These are phyloP conservation scores for Conomelus anceps DNA, from an alignment of 2,888 invertebrate genomes.

Conservation along the genomic window DNA sequence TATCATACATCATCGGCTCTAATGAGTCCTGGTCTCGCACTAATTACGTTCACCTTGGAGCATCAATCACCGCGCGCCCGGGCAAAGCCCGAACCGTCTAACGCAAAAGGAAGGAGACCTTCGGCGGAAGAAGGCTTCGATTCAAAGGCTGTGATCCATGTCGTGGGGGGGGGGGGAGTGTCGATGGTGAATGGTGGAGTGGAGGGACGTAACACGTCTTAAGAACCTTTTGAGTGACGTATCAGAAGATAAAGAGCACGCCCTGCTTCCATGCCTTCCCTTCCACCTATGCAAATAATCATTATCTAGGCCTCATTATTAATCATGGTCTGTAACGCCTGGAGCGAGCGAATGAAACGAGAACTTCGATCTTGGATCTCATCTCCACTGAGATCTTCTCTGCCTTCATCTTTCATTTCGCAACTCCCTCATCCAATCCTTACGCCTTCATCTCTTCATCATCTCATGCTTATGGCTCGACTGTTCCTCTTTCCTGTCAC, in stretches of 20 bases:
- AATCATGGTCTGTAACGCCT: conserved; percentile 3
- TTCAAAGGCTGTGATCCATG: too few relatives aligned
- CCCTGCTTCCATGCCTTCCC: background rate
- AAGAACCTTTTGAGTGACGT: conserved; percentile 12
- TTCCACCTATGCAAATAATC: conserved; percentile 13
- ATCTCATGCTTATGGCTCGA: background rate
- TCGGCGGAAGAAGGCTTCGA: background rate
- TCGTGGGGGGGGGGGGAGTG: too few relatives aligned
- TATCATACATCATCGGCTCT: conserved; percentile 4
- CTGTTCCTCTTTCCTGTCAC: background rate
- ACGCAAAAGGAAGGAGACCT: background rate
- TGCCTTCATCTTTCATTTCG: background rate
- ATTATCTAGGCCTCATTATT: conserved; percentile 12
- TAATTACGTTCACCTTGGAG: conserved; percentile 11
- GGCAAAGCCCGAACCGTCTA: background rate
- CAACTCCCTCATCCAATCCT: background rate
- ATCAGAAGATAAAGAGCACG: conserved; percentile 1
- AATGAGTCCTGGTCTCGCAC: conserved; percentile 9
- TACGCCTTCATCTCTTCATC: background rate
- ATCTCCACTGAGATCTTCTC: background rate
- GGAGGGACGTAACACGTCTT: background rate
- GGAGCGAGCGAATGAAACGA: conserved; percentile 1
- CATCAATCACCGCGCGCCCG: conserved; percentile 4
- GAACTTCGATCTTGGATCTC: background rate
- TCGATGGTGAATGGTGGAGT: background rate